Conservation (phyloP, 2,113 vertebrate species). For the Alligator mississippiensis region DNA sequence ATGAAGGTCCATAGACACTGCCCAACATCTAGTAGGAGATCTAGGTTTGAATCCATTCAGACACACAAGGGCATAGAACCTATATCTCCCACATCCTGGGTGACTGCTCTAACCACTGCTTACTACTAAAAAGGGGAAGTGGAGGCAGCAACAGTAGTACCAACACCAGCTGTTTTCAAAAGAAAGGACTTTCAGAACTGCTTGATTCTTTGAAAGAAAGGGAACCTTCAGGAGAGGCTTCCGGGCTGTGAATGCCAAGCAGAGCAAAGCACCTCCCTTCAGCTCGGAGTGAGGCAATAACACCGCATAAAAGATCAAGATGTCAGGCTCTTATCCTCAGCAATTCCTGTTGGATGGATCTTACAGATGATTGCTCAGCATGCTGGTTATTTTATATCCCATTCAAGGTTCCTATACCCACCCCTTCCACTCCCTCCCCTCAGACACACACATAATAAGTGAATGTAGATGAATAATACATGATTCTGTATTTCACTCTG, state of each 20-base stretch:
- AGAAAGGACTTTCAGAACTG: not conserved
- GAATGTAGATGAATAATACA: not conserved
- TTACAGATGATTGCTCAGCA: not conserved
- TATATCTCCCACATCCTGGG: not conserved
- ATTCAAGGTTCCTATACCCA: not conserved
- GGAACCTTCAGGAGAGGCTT: not conserved
- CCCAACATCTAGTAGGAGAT: slow-evolving; percentile 47
- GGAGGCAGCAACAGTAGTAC: not conserved
- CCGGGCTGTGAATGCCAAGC: not conserved
- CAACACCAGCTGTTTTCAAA: not conserved
- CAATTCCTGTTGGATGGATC: not conserved
- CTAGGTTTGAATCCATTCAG: slow-evolving; percentile 57
- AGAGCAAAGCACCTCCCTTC: not conserved
- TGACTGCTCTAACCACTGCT: not conserved
- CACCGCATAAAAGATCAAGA: not conserved
- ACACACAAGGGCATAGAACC: no score
- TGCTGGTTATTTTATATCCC: not conserved
- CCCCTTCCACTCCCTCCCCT: not conserved
- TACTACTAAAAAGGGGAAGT: not conserved
- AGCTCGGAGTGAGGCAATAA: not conserved
- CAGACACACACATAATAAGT: not conserved
- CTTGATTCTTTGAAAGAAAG: not conserved
- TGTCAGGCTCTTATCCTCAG: not conserved
- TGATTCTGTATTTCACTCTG: not conserved
- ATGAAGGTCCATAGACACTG: not conserved